phyloP scores from a whole-genome alignment of 2,797 vertebrate genomes.

The Anguilla obscura region DNA sequence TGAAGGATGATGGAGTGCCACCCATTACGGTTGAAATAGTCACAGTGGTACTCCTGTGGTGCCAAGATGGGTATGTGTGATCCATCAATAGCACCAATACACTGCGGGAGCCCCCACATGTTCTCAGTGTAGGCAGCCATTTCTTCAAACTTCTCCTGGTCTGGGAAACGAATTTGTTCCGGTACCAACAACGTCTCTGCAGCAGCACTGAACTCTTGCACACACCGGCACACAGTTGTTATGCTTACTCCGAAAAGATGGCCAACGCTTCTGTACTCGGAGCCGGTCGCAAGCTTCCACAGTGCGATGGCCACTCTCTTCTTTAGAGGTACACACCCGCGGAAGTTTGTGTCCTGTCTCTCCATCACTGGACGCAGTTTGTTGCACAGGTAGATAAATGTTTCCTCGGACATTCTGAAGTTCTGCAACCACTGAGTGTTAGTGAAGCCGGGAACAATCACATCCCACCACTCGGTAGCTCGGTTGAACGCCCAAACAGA shows the following conservation, averaged over 20 bases:
- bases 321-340: slow-evolving; percentile 38
- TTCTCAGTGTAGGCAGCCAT: slow-evolving; percentile 36
- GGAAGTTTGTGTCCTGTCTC: slow-evolving; percentile 39
- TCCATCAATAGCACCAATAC: slow-evolving; percentile 48
- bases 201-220: background rate
- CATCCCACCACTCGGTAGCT: no score
- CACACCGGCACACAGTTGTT: slow-evolving; percentile 21
- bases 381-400: no score
- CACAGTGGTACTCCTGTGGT: background rate
- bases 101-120: slow-evolving; percentile 33
- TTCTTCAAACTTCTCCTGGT: slow-evolving; percentile 34
- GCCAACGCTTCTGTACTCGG: background rate
- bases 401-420: no score
- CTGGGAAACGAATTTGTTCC: no score
- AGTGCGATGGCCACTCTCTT: slow-evolving; percentile 31
- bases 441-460: no score
- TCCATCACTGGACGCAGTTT: background rate
- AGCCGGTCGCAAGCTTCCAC: no score
- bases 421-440: no score
- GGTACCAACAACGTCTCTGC: no score
- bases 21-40: no score
- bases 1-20: no score
- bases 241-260: slow-evolving; percentile 47
- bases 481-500: no score
- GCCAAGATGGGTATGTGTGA: slow-evolving; percentile 46